Evolutionary conservation across 2,888 invertebrate species (phyloP), one percentile per base, ranked within the genome.

Genomic region (Caenorhabditis virilis): DNA sequence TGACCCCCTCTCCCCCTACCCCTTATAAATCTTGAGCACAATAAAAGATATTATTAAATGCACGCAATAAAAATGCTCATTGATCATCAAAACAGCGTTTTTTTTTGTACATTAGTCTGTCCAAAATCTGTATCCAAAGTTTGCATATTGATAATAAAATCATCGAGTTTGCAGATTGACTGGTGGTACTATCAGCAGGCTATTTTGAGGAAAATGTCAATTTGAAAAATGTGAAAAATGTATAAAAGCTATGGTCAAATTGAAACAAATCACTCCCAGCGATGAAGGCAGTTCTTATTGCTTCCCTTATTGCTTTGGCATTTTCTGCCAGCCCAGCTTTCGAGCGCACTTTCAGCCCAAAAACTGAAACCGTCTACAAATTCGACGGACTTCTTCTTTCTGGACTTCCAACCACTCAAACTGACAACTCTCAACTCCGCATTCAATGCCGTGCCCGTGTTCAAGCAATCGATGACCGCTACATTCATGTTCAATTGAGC

Each of bases 221-320:
- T 61, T 61, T 46, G 20, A 25, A 36, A 13, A 11, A 4, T 30
- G 13, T 30, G 6, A 13, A 30, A 30, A 30, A 30, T 13, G 30
- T 30, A 30, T 30, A 30, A 30, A 30, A 30, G 30, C 30, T 9
- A 6, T 9, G 30, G n/a, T n/a, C n/a, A n/a, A n/a, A n/a, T 18
- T 38, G 38, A 11, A 18, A 18, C 6, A n/a, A 42, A 23, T 42
- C 42, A 42, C 23, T 42, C 42, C 23, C 42, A 42, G 54, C 58
- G 52, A 64, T 64, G 64, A 64, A 54, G 64, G 58, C 64, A 18
- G 49, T 64, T 15, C 48, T 64, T 56, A 47, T 64, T 51, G 64
- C 63, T 48, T 57, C 66, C 43, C 63, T 70, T 22, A 42, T 70
- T 38, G 70, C 63, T 41, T 54, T 69, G 51, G 68, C 73, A 58